These are phyloP conservation scores for Elysia chlorotica DNA, from an alignment of 1,140 invertebrate genomes.

Conservation along the genomic window DNA sequence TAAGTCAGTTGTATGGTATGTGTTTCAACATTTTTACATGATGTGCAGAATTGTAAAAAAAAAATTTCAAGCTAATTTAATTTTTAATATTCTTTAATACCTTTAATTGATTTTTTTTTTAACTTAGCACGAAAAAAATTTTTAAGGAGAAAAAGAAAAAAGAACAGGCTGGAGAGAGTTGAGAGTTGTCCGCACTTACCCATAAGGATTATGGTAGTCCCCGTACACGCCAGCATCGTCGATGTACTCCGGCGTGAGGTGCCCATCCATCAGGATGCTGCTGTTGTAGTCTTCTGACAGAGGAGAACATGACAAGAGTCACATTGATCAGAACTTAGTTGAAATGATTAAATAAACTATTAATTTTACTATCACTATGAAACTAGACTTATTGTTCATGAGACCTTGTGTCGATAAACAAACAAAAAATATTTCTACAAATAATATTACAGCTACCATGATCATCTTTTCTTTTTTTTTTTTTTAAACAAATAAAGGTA, in stretches of 20 bases:
- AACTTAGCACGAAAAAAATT: no score
- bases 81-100: no score
- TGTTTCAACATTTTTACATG: no score
- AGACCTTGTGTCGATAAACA: not conserved
- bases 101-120: no score
- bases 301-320: not conserved
- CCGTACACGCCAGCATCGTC: slow-evolving; percentile 49
- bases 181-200: no score
- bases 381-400: not conserved
- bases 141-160: no score
- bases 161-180: no score
- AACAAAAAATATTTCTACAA: not conserved
- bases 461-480: not conserved
- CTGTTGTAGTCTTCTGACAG: slow-evolving; percentile 50
- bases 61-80: no score
- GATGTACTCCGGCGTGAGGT: slow-evolving; percentile 56
- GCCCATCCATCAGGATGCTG: slow-evolving; percentile 51
- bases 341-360: not conserved
- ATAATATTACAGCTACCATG: not conserved
- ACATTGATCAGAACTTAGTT: not conserved
- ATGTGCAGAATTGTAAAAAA: no score
- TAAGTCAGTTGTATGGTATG: not conserved
- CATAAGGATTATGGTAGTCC: slow-evolving; percentile 31
- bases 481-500: no score
- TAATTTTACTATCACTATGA: not conserved